These are phyloP conservation scores for Carpatolechia fugitivella DNA, from an alignment of 2,888 invertebrate genomes.

Conservation along the genomic window DNA sequence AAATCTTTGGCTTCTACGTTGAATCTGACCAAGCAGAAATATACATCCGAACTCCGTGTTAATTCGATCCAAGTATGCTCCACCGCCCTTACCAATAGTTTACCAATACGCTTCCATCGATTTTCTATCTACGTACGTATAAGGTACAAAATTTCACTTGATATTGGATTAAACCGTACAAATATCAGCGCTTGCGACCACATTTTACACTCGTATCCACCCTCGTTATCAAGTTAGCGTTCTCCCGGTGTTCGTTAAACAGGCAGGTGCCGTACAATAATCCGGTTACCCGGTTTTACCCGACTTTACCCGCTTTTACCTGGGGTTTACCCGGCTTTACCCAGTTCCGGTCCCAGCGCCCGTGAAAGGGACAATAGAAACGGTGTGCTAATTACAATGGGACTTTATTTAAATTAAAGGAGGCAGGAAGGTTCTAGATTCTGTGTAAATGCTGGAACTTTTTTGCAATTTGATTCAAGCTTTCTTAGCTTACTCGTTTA, in stretches of 20 bases:
- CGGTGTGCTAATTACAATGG: constrained; percentile 13
- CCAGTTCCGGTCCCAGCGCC: neutral
- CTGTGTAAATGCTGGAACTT: neutral
- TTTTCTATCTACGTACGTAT: too few species aligned
- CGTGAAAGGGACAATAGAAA: neutral
- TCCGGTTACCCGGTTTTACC: constrained; percentile 37
- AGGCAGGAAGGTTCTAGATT: neutral
- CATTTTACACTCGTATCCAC: constrained; percentile 19
- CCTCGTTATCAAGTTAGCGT: constrained; percentile 34
- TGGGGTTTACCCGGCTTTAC: neutral
- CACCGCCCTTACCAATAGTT: too few species aligned
- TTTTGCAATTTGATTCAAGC: neutral
- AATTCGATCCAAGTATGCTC: too few species aligned
- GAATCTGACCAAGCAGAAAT: too few species aligned
- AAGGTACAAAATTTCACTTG: too few species aligned
- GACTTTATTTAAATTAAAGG: constrained; percentile 13
- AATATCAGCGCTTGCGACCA: neutral
- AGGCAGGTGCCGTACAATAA: constrained; percentile 40
- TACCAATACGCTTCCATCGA: too few species aligned
- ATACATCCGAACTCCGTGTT: too few species aligned
- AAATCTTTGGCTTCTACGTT: too few species aligned
- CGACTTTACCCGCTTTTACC: neutral
- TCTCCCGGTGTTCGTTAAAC: constrained; percentile 37
- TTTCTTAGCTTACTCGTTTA: neutral
- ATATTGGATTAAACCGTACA: neutral